Evolutionary conservation across 92 coral and sea anemone genomes (phyloP).

Genomic region (Montipora capitata): DNA sequence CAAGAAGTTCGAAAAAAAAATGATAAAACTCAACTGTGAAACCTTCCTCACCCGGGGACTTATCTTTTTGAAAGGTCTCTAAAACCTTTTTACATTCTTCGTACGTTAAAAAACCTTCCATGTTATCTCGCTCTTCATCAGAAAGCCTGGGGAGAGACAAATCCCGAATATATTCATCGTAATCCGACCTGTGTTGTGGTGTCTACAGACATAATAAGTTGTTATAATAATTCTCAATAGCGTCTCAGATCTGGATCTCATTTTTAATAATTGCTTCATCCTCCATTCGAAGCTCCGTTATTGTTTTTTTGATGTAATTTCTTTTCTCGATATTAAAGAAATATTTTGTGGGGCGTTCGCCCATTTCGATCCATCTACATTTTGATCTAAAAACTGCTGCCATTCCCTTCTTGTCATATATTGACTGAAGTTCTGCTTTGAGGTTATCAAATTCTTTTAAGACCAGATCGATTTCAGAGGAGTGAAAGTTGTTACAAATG

Average conservation of each 20-base stretch:
- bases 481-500: neutral
- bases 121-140: neutral
- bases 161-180: neutral
- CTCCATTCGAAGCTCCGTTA: neutral
- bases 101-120: neutral
- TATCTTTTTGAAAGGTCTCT: neutral
- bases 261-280: neutral
- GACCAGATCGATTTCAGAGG: neutral
- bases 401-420: neutral
- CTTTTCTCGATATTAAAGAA: neutral
- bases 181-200: neutral
- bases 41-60: neutral
- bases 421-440: neutral
- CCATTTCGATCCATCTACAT: conserved; percentile 10
- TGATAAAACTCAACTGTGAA: neutral
- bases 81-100: neutral
- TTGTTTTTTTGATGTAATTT: neutral
- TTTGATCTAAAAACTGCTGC: neutral
- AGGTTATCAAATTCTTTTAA: neutral
- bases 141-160: neutral
- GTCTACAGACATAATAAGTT: neutral
- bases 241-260: neutral
- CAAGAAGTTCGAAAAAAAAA: neutral
- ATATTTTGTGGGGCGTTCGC: neutral
- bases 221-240: neutral